Conservation (phyloP, 2,888 invertebrate genomes). For the Coelopa pilipes region DNA sequence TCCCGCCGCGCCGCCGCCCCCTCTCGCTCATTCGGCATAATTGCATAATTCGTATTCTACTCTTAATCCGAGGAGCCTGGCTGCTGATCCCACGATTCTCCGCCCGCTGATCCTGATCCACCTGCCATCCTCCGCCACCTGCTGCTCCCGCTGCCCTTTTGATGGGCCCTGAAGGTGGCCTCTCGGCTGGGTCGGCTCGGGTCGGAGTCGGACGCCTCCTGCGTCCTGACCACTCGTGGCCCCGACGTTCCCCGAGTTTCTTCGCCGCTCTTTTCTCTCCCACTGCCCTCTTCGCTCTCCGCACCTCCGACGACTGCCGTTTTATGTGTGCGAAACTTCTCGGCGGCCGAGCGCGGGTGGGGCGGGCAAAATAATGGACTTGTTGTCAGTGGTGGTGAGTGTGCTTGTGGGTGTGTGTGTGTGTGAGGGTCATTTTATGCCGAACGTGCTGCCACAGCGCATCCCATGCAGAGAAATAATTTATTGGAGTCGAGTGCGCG, state of each 20-base stretch:
- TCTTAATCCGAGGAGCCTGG: conserved; percentile 45
- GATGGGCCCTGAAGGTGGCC: not conserved
- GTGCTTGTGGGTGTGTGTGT: no score
- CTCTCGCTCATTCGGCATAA: conserved; percentile 48
- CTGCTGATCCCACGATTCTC: not conserved
- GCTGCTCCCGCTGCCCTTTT: not conserved
- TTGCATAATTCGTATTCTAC: conserved; percentile 65
- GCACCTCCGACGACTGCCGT: conserved; percentile 29
- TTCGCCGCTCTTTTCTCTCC: not conserved
- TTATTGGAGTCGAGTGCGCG: conserved; percentile 28
- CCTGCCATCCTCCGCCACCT: not conserved
- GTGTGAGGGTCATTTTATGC: conserved; percentile 10
- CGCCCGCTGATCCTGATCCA: not conserved
- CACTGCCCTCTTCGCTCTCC: not conserved
- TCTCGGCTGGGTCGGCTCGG: no score
- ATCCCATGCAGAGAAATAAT: conserved; percentile 15
- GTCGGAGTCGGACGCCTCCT: not conserved
- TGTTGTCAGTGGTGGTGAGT: not conserved
- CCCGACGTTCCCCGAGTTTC: not conserved
- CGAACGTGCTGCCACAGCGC: conserved; percentile 18
- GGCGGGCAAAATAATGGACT: conserved; percentile 25
- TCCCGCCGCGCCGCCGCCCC: not conserved
- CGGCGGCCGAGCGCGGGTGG: conserved; percentile 14
- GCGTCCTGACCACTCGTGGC: not conserved
- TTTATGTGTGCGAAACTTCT: conserved; percentile 36